Conservation (phyloP, 2,113 vertebrate species). For the Caracal caracal region DNA sequence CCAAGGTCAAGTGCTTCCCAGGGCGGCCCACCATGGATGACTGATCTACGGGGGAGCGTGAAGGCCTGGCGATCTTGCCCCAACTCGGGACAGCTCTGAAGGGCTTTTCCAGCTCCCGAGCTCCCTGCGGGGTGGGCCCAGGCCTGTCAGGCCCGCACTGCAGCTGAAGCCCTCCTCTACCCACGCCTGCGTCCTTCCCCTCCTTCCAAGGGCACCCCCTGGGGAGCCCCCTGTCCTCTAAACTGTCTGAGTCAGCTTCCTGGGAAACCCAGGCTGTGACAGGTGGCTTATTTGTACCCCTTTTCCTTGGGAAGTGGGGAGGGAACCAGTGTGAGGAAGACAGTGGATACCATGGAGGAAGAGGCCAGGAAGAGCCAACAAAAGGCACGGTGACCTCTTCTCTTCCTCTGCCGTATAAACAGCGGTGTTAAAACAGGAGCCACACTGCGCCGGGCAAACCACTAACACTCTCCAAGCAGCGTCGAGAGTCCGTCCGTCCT, state of each 20-base stretch:
- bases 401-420: not conserved
- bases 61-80: not conserved
- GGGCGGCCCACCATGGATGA: not conserved
- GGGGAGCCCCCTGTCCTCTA: not conserved
- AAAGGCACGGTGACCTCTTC: rapidly evolving
- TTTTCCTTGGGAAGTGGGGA: not conserved
- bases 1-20: not conserved
- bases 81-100: not conserved
- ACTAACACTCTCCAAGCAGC: not conserved
- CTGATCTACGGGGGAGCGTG: not conserved
- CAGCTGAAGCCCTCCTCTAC: not conserved
- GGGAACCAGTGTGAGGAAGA: not conserved
- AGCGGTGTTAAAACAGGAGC: not conserved
- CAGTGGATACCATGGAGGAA: not conserved
- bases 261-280: not conserved
- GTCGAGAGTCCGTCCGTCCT: not conserved
- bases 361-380: not conserved
- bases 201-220: not conserved
- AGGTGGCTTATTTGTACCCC: not conserved
- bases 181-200: not conserved
- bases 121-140: not conserved
- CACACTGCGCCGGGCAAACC: rapidly evolving
- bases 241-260: not conserved
- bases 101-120: not conserved
- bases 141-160: rapidly evolving